Base-by-base conservation (phyloP, 2,113 vertebrate species). In the Crocuta crocuta region DNA sequence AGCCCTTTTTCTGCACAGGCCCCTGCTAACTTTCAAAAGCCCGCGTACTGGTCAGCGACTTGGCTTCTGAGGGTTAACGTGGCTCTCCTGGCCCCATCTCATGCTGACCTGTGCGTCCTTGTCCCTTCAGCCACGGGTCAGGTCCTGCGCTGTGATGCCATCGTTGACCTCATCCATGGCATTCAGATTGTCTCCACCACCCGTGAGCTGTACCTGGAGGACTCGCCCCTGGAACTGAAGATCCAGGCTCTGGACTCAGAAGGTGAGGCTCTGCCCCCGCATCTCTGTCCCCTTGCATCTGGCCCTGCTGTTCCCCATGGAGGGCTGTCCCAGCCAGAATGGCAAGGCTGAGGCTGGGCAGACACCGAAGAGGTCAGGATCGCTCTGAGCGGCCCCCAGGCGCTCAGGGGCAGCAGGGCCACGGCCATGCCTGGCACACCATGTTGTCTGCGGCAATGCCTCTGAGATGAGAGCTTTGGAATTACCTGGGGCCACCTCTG, bases 181-280 rank as follows among this genome's bases (percentile, higher is more conserved):
- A 99, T 99, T 93, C 99, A 99, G 96, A 99, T 99, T 0, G 99
- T 99, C 74, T 99, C 99, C 43, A 99, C 99, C 17, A 99, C 99
- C 15, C 99, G 99, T 12, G 99, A 99, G 95, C 99, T 99, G 1
- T 99, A 99, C 94, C 99, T 99, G 10, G 99, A 99, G 97, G 99
- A 99, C 97, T 99, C 99, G 0, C 99, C 99, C 0, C 98, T 99
- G 96, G 99, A 99, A 84, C 99, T 99, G 90, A 99, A 98, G 98
- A 99, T 99, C 95, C 98, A 99, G 48, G 99, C 99, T 33, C 98
- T 99, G 97, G 99, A 99, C 98, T 99, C 99, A 0, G 99, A 99
- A 99, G 99, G 99, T 99, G 96, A 97, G 24, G 12, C 6, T 0
- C 0, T 2, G 0, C 0, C 35, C 23, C 53, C 16, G 2, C 65